Evolutionary conservation across 1,140 invertebrate species (phyloP).

Genomic region (Hyphantria cunea): DNA sequence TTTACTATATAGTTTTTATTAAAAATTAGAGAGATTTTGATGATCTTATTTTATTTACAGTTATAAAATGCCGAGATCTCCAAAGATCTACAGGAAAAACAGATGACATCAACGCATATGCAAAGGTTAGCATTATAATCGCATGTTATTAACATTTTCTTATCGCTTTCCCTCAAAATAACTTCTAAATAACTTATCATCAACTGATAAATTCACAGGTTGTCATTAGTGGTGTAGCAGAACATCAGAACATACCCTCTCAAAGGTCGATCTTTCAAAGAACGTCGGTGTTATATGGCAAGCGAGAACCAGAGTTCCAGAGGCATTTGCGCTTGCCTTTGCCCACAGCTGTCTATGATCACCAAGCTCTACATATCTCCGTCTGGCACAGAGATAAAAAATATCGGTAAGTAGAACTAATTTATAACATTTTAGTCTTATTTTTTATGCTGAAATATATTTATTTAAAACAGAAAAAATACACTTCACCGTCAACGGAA

Average conservation of each 20-base stretch:
- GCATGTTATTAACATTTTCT: too few species aligned
- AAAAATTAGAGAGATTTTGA: conserved; percentile 1
- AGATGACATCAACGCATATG: conserved; percentile 75
- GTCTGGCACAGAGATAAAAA: conserved; percentile 77
- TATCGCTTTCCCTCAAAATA: too few species aligned
- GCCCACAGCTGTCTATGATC: conserved; percentile 62
- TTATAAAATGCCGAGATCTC: conserved; percentile 71
- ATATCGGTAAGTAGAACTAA: conserved; percentile 59
- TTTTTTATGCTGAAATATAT: too few species aligned
- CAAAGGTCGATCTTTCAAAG: conserved; percentile 75
- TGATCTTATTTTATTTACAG: conserved; percentile 47
- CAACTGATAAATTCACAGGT: conserved; percentile 46
- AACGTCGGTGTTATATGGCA: conserved; percentile 74
- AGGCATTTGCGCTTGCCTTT: conserved; percentile 67
- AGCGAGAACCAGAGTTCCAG: conserved; percentile 72
- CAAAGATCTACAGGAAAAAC: conserved; percentile 62
- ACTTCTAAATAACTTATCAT: too few species aligned
- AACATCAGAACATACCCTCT: conserved; percentile 58
- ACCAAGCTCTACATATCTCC: conserved; percentile 70
- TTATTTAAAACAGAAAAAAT: too few species aligned
- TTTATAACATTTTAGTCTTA: too few species aligned
- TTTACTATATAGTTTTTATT: conserved; percentile 30
- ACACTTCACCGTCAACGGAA: too few species aligned
- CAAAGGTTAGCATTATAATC: conserved; percentile 53
- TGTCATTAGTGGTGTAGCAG: conserved; percentile 66